Evolutionary conservation across 1,140 invertebrate species (phyloP).

Genomic region (Orussus abietinus): DNA sequence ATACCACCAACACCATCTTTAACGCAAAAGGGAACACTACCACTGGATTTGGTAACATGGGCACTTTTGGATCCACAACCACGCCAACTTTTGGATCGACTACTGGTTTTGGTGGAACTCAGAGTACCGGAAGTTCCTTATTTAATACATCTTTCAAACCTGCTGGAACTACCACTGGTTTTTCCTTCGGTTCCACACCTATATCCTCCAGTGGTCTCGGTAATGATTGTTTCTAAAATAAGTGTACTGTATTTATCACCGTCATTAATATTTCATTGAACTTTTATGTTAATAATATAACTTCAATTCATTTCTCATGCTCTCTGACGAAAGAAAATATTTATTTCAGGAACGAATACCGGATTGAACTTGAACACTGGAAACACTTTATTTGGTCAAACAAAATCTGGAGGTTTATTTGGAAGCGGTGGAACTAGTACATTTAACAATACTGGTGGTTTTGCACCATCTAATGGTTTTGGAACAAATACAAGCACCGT

Average conservation of each 20-base stretch:
- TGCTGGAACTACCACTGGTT: constrained; percentile 41
- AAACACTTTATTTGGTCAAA: constrained; percentile 50
- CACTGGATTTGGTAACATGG: constrained; percentile 56
- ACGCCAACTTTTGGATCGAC: constrained; percentile 51
- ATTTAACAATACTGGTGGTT: constrained; percentile 40
- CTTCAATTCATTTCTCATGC: too few species aligned
- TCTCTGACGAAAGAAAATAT: too few species aligned
- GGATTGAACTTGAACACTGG: constrained; percentile 49
- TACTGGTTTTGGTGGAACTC: constrained; percentile 44
- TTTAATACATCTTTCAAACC: constrained; percentile 54
- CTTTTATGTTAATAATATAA: constrained; percentile 5
- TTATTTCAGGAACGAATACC: constrained; percentile 33
- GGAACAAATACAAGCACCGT: constrained; percentile 44
- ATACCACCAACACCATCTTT: constrained; percentile 47
- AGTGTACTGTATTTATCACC: background rate
- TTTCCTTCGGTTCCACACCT: constrained; percentile 54
- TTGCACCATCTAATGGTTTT: constrained; percentile 42
- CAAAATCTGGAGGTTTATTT: constrained; percentile 60
- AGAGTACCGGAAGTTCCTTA: constrained; percentile 48
- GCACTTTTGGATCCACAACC: constrained; percentile 50
- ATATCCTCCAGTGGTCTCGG: constrained; percentile 45
- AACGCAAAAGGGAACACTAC: constrained; percentile 45
- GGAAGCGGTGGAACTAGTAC: constrained; percentile 40
- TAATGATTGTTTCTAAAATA: constrained; percentile 16
- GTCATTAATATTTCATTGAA: constrained; percentile 7